Base-by-base conservation (phyloP, 2,113 vertebrate species). In the Hylia prasina region DNA sequence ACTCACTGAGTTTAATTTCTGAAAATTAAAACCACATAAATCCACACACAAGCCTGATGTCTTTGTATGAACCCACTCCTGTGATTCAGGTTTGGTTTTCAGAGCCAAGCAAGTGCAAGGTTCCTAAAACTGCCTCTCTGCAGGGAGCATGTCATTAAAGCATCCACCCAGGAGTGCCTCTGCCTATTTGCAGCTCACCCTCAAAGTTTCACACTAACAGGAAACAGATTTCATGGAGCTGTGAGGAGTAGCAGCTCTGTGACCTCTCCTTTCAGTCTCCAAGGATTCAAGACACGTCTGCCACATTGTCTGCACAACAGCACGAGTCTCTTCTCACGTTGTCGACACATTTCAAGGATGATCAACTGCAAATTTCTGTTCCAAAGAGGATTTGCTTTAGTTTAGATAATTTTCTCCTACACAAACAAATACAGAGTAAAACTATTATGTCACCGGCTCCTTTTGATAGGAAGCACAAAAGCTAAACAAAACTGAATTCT, bases 271-370 rank as follows among this genome's bases (percentile, higher is more conserved):
- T 89, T 30, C 7, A 54, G 91, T 78, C 96, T 93, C 89, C 11
- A 94, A 87, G 94, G 94, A 91, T 81, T 97, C 88, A 85, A 94
- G 95, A 97, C 93, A 94, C 60, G 81, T 37, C 91, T 90, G 97
- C 96, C 77, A 64, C 60, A 70, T 27, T 91, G 96, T 96, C 96
- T 95, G 68, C 93, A 89, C 93, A 96, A 96, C 92, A 79, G 54
- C 78, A 82, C 28, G 75, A 86, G 92, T 7, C 95, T 91, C 97
- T 94, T 82, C 89, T 94, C 96, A 94, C 73, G 33, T 96, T 93
- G 97, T 87, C 27, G 57, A 97, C 96, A 97, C 54, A 48, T 87
- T 91, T 64, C 90, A 92, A 89, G 87, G 86, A 92, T 39, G 51
- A 78, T 96, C 75, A 16, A 90, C 65, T 94, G 93, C 91, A 58